Conservation (phyloP, 2,888 invertebrate species). For the Drosophila testacea region DNA sequence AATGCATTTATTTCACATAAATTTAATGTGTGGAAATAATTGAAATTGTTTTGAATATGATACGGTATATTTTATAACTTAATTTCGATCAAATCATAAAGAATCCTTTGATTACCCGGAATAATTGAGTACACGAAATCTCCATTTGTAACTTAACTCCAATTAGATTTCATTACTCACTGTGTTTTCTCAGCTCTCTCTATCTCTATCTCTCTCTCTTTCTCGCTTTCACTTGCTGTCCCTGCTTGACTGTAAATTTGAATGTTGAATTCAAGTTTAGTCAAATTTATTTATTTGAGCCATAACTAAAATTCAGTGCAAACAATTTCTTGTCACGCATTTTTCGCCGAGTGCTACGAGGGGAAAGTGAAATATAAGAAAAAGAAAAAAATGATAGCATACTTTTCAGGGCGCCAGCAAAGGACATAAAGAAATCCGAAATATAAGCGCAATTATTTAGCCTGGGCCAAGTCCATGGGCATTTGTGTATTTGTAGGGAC, state of each 20-base stretch:
- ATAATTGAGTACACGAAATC: background rate
- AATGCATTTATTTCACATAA: no score
- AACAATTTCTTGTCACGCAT: conserved; percentile 25
- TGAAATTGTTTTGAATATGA: no score
- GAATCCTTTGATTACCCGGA: background rate
- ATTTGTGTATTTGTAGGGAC: conserved; percentile 34
- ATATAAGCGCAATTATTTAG: conserved; percentile 64
- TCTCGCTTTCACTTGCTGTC: background rate
- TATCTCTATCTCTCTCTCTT: background rate
- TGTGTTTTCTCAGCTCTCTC: background rate
- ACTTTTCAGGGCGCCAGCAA: conserved; percentile 53
- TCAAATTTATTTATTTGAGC: conserved; percentile 23
- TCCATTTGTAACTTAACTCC: background rate
- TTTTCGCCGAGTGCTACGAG: background rate
- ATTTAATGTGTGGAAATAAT: no score
- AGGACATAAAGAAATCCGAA: conserved; percentile 39
- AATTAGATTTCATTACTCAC: conserved; percentile 5
- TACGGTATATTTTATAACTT: background rate
- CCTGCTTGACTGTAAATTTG: background rate
- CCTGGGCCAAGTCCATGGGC: conserved; percentile 45
- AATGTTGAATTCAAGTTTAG: conserved; percentile 1
- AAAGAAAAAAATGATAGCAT: conserved; percentile 53
- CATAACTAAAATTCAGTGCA: conserved; percentile 35
- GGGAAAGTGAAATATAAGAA: background rate
- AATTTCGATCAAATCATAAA: background rate